Evolutionary conservation across 2,888 invertebrate species (phyloP).

Genomic region (Ischnura elegans): DNA sequence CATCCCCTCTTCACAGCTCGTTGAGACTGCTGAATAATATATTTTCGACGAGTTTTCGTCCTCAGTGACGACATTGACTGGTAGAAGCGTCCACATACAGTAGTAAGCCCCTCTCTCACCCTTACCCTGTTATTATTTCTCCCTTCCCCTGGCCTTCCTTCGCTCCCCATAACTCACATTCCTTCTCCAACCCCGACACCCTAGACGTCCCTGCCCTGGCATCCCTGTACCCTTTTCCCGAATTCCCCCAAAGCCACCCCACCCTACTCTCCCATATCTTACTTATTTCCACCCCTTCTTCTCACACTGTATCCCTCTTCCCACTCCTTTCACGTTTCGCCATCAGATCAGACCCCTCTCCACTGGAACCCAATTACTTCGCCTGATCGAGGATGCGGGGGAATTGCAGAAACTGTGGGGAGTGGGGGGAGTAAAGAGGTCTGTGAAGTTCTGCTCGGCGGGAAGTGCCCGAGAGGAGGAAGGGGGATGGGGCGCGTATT

Average conservation of each 20-base stretch:
- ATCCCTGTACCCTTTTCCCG: neutral
- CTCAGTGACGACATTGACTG: neutral
- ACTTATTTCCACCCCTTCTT: neutral
- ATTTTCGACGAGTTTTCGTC: neutral
- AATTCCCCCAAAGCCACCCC: neutral
- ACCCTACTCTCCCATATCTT: neutral
- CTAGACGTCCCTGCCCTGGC: neutral
- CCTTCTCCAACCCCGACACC: neutral
- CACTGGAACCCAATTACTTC: slow-evolving; percentile 66
- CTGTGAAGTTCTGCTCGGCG: no score
- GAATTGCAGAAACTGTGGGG: neutral
- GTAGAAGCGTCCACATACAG: neutral
- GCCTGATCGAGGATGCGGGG: slow-evolving; percentile 56
- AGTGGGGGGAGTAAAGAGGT: no score
- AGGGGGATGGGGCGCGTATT: neutral
- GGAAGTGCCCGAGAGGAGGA: no score
- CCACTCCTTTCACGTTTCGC: neutral
- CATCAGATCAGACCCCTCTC: slow-evolving; percentile 15
- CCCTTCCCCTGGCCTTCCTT: neutral
- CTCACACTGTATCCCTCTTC: neutral
- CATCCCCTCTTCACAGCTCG: no score
- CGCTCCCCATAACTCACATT: slow-evolving; percentile 31
- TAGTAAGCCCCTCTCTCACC: neutral
- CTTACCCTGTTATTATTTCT: neutral
- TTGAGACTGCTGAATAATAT: no score